Evolutionary conservation across 1,140 invertebrate genomes (phyloP).

Genomic region (Leptinotarsa undecemlineata): DNA sequence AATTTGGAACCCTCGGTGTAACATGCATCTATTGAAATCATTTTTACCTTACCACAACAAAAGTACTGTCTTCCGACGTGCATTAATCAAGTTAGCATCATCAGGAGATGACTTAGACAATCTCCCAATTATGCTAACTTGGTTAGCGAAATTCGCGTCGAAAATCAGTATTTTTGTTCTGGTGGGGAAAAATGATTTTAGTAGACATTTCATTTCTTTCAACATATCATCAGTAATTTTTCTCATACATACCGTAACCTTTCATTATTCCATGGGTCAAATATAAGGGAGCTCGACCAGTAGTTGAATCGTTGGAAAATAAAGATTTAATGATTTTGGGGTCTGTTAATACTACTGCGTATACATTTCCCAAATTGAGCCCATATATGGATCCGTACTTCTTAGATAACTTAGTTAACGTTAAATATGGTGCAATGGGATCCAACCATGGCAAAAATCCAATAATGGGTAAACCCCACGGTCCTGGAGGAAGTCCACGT

Average conservation of each 20-base stretch:
- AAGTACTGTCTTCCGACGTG: too few species aligned
- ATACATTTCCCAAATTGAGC: slow-evolving; percentile 71
- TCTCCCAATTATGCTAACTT: too few species aligned
- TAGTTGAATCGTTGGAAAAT: slow-evolving; percentile 70
- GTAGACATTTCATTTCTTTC: background rate
- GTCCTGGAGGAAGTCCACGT: slow-evolving; percentile 71
- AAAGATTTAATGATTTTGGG: slow-evolving; percentile 69
- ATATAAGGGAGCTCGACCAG: slow-evolving; percentile 76
- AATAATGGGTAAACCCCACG: slow-evolving; percentile 73
- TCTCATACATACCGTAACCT: slow-evolving; percentile 71
- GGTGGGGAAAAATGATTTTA: background rate
- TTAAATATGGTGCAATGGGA: slow-evolving; percentile 67
- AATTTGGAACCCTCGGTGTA: too few species aligned
- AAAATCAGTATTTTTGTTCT: too few species aligned
- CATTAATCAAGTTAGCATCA: too few species aligned
- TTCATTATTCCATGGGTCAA: slow-evolving; percentile 85
- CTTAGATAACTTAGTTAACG: slow-evolving; percentile 65
- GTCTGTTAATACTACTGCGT: slow-evolving; percentile 75
- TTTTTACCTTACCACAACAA: too few species aligned
- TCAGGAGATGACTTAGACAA: too few species aligned
- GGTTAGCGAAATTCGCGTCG: too few species aligned
- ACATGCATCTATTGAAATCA: too few species aligned
- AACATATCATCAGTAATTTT: background rate
- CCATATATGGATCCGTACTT: slow-evolving; percentile 74
- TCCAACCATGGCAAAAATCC: slow-evolving; percentile 79